Conservation (phyloP, 2,888 invertebrate genomes). For the Thalpophila matura region DNA sequence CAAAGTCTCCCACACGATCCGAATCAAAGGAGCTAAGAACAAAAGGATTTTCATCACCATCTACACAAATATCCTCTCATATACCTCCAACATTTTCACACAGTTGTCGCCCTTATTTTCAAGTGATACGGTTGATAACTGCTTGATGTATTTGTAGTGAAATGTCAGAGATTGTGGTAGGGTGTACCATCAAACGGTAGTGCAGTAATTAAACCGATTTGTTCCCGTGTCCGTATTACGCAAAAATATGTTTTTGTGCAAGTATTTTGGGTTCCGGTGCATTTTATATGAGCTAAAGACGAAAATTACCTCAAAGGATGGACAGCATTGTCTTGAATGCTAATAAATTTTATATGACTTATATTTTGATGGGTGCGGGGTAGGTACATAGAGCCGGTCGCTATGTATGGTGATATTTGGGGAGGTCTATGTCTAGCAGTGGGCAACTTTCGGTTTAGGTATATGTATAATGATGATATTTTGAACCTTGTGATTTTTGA, state of each 20-base stretch:
- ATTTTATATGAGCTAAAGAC: conserved; percentile 3
- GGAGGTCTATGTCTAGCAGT: too few species aligned
- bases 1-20: conserved; percentile 58
- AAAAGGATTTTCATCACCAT: conserved; percentile 63
- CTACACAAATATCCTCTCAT: too few species aligned
- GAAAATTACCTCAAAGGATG: not conserved
- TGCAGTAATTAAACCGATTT: conserved; percentile 58
- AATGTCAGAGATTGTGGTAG: conserved; percentile 19
- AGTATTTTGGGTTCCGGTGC: conserved; percentile 34
- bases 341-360: too few species aligned
- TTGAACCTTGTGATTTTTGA: too few species aligned
- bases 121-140: not conserved
- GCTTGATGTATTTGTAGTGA: not conserved
- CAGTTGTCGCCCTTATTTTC: not conserved
- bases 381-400: too few species aligned
- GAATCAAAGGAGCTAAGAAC: conserved; percentile 72
- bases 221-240: conserved; percentile 41
- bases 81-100: conserved; percentile 3
- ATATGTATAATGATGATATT: too few species aligned
- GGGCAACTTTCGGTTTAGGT: too few species aligned
- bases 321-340: too few species aligned
- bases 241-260: conserved; percentile 39
- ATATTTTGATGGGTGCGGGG: too few species aligned
- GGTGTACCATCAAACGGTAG: conserved; percentile 66
- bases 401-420: too few species aligned